Base-by-base conservation (phyloP, 2,888 invertebrate genomes). In the Dasysyrphus albostriatus region DNA sequence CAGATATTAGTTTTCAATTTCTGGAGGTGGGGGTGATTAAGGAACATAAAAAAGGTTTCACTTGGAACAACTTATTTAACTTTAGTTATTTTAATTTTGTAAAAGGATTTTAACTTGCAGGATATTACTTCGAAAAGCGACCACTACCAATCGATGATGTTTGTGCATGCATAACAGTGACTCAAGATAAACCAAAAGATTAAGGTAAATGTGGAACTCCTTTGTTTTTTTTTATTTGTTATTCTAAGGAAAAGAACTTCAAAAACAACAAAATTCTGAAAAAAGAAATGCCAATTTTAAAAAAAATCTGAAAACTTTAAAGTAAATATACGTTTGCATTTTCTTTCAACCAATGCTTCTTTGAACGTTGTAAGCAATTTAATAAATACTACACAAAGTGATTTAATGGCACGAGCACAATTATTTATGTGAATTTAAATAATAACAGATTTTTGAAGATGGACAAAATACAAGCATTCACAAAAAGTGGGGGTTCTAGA, bases 1-100 rank as follows among this genome's bases (percentile, higher is more conserved):
- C 65, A 83, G 49, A 65, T 44, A 78, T 87, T 87, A 82, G 77
- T 85, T 70, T 63, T 47, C 56, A 70, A 37, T 61, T 19, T 80
- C 47, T 39, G 54, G 65, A 69, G 58, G 16, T 49, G 34, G 49
- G 49, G 67, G 19, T 34, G 12, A 49, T 49, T 47, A 49, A 34
- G 34, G 14, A 34, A 49, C 37, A 59, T 39, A 49, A 63, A 44
- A 49, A 3, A 75, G 63, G 39, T 74, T 75, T 74, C 63, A 54
- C 72, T 79, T 51, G 5, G 14, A 51, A 51, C 1, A 14, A 24
- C 24, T 51, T 51, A 14, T 29, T 14, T 49, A 5, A 19, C 24
- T 51, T 51, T 5, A 51, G 5, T 14, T 24, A 14, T 29, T 24
- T 51, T 24, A 14, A 51, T 24, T 51, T 24, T 51, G 6, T 51